Base-by-base conservation (phyloP, 2,888 invertebrate genomes). In the Chymomyza procnemis region DNA sequence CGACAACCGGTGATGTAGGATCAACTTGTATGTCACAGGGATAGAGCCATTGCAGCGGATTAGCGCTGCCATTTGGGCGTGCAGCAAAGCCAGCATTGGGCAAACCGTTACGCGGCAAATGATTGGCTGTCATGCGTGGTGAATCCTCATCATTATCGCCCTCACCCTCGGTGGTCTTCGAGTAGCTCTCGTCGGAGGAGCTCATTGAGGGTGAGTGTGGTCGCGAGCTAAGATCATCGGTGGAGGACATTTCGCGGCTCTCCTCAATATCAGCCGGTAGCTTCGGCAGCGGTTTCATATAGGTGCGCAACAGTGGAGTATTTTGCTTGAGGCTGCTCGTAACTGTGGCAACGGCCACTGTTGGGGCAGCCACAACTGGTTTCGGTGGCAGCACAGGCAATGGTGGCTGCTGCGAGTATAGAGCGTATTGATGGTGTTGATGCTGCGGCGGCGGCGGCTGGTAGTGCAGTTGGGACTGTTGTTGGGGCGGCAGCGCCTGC, bases 101-200 rank as follows among this genome's bases (percentile, higher is more conserved):
- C 58, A 62, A 48, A 57, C 55, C 34, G 60, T 92, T 78, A 16
- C 84, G 80, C 21, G 78, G 80, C 60, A 88, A 62, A 58, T 88
- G 88, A 26, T 84, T 84, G 46, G 19, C 21, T 12, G 4, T 87
- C 58, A 89, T 75, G 19, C 90, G 85, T 6, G 90, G 90, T 41
- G 90, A 90, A 48, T 89, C 89, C 61, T 90, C 89, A 30, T 90
- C 91, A 55, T 85, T 93, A 59, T 93, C 93, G 59, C 88, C 93
- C 73, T 94, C 93, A 34, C 94, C 96, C 85, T 95, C 95, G 0
- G 95, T 96, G 4, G 96, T 96, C 78, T 96, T 93, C 52, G 95
- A 95, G 88, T 95, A 96, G 90, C 96, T 96, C 90, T 96, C 96
- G 87, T 96, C 96, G 0, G 96, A 96, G 64, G 96, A 96, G 89